Base-by-base conservation (phyloP, 2,113 vertebrate genomes). In the Hyla sarda region DNA sequence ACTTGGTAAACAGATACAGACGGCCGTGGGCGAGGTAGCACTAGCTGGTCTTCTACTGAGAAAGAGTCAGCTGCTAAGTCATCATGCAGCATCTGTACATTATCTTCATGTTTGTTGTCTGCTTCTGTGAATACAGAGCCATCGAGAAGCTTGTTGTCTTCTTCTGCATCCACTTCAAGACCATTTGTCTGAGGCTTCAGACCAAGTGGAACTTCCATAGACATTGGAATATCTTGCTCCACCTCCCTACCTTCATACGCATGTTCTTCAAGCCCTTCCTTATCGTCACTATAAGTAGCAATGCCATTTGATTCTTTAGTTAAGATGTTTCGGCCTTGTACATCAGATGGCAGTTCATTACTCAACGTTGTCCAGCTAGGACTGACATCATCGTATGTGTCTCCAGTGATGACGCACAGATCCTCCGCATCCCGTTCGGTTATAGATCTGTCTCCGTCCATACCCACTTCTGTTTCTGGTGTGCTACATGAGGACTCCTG, bases 1-100 rank as follows among this genome's bases (percentile, higher is more conserved):
- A 88, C 88, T 0, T 87, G 91, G 65, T 90, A 88, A 1, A 16
- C 72, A 19, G 76, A 88, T 87, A 85, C 87, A 0, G 91, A 86
- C 11, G 84, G 45, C 3, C 77, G 84, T 45, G 62, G 65, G 5
- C 65, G 76, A 32, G 65, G 48, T 2, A 75, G 54, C 11, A 72
- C 21, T 17, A 65, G 48, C 7, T 48, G 83, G 25, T 62, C 83
- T 48, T 65, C 76, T 17, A 72, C 30, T 0, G 76, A 14, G 34
- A 86, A 86, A 80, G 77, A 56, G 50, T 72, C 48, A 17, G 84
- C 77, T 3, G 50, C 32, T 32, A 81, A 47, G 32, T 60, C 76
- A 41, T 80, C 76, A 80, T 54, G 71, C 2, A 50, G 76, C 67
- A 73, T 41, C 65, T 79, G 48, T 17, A 5, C 5, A 9, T 16